Percentiles rank a stretch among this genome's conserved stretches.
Conservation (phyloP, 2,797 vertebrate genomes). For the Linurgus olivaceus region DNA sequence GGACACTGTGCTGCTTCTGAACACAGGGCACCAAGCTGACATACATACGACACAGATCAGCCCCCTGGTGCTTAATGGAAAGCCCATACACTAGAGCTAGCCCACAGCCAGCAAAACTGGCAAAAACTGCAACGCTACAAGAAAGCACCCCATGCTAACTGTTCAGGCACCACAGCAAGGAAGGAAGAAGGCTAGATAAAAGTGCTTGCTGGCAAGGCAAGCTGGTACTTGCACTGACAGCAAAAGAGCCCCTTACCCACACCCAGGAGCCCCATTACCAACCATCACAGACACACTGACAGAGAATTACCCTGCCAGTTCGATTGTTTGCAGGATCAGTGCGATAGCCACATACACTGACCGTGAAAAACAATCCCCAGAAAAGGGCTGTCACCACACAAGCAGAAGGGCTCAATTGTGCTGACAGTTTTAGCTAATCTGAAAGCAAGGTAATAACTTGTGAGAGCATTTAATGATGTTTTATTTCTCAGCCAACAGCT, state of each 20-base stretch:
- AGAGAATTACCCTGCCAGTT: background rate
- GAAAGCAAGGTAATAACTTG: conserved; percentile 2
- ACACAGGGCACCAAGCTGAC: background rate
- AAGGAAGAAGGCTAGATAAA: background rate
- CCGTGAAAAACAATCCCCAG: background rate
- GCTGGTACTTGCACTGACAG: background rate
- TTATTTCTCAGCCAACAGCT: conserved; percentile 15
- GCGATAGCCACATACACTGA: background rate
- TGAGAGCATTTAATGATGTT: background rate
- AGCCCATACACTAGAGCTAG: background rate
- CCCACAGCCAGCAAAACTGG: background rate
- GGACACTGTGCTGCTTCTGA: background rate
- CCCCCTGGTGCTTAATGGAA: background rate
- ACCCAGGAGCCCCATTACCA: background rate
- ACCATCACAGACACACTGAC: background rate
- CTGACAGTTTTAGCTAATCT: background rate
- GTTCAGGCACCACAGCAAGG: background rate
- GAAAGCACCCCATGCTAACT: accelerated
- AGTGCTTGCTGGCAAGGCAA: background rate
- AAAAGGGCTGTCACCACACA: background rate
- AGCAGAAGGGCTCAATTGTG: background rate
- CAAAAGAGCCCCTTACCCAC: background rate
- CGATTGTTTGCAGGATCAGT: background rate
- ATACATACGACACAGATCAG: accelerated
- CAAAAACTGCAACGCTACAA: background rate